Evolutionary conservation across 2,888 invertebrate genomes (phyloP), one percentile per base, ranked within the genome.

Genomic region (Eilema caniola): DNA sequence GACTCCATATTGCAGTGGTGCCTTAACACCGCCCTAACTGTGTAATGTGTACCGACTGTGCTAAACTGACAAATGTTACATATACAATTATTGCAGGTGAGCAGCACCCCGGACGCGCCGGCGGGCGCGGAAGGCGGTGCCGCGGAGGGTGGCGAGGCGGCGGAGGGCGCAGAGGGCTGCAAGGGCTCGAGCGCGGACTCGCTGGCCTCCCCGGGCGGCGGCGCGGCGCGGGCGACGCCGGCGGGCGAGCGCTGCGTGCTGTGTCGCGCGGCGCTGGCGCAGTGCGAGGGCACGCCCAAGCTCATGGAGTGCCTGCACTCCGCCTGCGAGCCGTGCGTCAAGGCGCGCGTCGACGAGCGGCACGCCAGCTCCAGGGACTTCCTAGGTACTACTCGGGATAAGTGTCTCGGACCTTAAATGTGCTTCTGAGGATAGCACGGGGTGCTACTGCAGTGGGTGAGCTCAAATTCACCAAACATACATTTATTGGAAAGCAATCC

Each of bases 241-340:
- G 74, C 88, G 31, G 86, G 85, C 77, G 93, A 95, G 73, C 96
- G 96, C 88, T 96, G 96, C 86, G 96, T 96, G 75, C 94, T 95
- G 86, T 96, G 96, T 87, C 79, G 82, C 69, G 78, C 83, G 24
- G 73, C 86, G 74, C 91, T 95, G 37, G 84, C 90, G 69, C 86
- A 85, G 65, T 83, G 89, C n/a, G 93, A 93, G 3, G 95, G 95
- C 83, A 93, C 92, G 66, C 98, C 98, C 53, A 98, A 98, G 93
- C 95, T 98, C 73, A 95, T 99, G 86, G 98, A 98, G 92, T 99
- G 98, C 90, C 96, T 99, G 80, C 98, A 99, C 91, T 97, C 98
- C 67, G 97, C 97, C 73, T 99, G 98, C 90, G 96, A 96, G 70
- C 95, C 96, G 75, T 98, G 98, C 92, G 94, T 98, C 82, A 96